Percentiles rank a stretch among this genome's conserved stretches.
Conservation (phyloP, 1,140 invertebrate species). For the Papilio helenus region DNA sequence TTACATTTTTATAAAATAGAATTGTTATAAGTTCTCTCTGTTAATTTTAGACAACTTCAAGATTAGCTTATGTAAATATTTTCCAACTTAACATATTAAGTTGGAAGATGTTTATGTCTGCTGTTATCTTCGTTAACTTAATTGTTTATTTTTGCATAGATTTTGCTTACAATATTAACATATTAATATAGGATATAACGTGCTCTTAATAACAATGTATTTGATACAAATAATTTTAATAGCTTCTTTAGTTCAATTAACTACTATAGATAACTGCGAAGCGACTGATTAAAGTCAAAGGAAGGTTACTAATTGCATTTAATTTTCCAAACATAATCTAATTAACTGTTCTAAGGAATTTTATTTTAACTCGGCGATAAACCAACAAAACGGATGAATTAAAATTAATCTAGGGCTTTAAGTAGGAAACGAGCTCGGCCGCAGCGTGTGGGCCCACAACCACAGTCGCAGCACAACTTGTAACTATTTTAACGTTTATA, state of each 20-base stretch:
- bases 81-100: too few species aligned
- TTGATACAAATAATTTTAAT: not conserved
- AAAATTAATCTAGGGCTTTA: conserved; percentile 34
- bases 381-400: conserved; percentile 38
- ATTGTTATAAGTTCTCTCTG: too few species aligned
- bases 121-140: not conserved
- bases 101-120: too few species aligned
- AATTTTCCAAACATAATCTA: not conserved
- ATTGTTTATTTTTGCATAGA: not conserved
- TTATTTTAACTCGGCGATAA: conserved; percentile 30
- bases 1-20: conserved; percentile 42
- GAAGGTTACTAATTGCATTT: not conserved
- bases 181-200: not conserved
- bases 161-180: not conserved
- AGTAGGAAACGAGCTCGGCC: conserved; percentile 33
- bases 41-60: too few species aligned
- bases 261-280: not conserved
- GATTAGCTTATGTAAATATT: too few species aligned
- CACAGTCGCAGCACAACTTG: not conserved
- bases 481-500: not conserved
- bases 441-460: conserved; percentile 9
- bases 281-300: not conserved
- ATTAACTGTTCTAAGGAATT: not conserved
- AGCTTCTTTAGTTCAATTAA: not conserved
- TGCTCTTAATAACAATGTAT: not conserved